phyloP scores from a whole-genome alignment of 2,113 vertebrate species.

The Turnix velox region DNA sequence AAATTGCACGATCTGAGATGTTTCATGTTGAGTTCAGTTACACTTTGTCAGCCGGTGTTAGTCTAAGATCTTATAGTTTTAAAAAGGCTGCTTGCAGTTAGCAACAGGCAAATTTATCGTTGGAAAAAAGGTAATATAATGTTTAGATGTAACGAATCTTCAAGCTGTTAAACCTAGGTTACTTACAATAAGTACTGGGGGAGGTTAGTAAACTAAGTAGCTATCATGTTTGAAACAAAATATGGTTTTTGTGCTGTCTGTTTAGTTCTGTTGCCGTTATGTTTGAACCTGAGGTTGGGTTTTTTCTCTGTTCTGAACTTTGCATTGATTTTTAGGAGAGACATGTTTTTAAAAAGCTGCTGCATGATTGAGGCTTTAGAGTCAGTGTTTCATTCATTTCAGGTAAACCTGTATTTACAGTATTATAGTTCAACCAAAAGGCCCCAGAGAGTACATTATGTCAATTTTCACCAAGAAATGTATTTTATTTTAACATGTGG shows the following conservation, averaged over 20 bases:
- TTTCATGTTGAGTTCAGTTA: fast-evolving
- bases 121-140: no score
- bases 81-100: background rate
- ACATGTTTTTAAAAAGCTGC: fast-evolving
- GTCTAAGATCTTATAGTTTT: background rate
- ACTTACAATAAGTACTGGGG: background rate
- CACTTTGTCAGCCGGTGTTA: background rate
- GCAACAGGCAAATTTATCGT: background rate
- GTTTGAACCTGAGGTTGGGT: background rate
- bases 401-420: background rate
- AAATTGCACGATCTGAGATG: fast-evolving
- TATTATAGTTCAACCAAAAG: background rate
- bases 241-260: background rate
- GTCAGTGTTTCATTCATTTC: background rate
- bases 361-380: background rate
- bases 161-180: background rate
- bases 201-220: background rate
- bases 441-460: fast-evolving
- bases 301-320: background rate
- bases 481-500: background rate
- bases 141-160: background rate
- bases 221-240: background rate
- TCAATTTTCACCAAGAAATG: background rate
- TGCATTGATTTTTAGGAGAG: background rate
- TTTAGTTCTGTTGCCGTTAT: background rate